Conservation (phyloP, 2,888 invertebrate genomes). For the Agrotis clavis region DNA sequence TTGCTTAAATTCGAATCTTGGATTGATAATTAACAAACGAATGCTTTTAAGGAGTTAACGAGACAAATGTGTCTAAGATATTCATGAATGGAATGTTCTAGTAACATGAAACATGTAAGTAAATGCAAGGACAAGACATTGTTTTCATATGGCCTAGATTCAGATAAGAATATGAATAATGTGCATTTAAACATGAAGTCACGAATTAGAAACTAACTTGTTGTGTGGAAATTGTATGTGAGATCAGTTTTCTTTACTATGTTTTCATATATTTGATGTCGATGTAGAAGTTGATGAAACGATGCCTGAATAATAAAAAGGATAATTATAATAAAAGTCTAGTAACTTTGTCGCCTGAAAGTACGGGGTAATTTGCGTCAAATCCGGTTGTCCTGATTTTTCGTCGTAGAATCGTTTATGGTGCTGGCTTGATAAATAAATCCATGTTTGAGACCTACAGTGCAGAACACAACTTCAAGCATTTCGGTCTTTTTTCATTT, state of each 20-base stretch:
- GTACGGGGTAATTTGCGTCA: too few relatives aligned
- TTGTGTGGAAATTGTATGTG: background rate
- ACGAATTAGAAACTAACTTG: conserved; percentile 11
- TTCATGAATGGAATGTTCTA: conserved; percentile 20
- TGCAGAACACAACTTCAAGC: too few relatives aligned
- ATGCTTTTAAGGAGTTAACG: background rate
- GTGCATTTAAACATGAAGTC: conserved; percentile 26
- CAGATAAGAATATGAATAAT: conserved; percentile 17
- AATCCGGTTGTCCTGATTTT: too few relatives aligned
- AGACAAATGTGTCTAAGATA: background rate
- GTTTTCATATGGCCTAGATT: conserved; percentile 25
- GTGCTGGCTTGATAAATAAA: too few relatives aligned
- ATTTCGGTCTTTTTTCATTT: too few relatives aligned
- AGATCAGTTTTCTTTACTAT: background rate
- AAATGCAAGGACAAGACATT: conserved; percentile 18
- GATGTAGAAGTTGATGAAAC: background rate
- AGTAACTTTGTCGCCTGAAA: too few relatives aligned
- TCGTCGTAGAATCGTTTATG: too few relatives aligned
- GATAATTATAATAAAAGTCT: too few relatives aligned
- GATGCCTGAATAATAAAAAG: too few relatives aligned
- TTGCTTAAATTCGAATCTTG: too few relatives aligned
- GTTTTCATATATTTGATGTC: background rate
- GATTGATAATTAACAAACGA: too few relatives aligned
- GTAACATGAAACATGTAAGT: background rate
- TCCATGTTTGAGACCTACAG: too few relatives aligned